Conservation (phyloP, 2,888 invertebrate genomes). For the Epirrhoe alternata region DNA sequence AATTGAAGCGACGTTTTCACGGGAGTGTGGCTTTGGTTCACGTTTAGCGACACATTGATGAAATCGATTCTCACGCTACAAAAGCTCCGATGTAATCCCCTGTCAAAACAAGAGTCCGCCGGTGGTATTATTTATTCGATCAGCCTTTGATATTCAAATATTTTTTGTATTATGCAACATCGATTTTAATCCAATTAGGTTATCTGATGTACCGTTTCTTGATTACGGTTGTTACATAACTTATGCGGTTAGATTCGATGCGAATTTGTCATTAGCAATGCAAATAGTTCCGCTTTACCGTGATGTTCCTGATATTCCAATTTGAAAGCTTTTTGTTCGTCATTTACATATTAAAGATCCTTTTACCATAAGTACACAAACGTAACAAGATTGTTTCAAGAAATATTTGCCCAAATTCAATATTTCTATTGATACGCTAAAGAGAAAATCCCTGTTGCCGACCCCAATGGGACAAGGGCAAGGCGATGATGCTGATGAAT, state of each 20-base stretch:
- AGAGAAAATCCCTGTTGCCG: no score
- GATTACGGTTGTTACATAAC: constrained; percentile 37
- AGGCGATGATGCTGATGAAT: no score
- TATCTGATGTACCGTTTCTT: constrained; percentile 31
- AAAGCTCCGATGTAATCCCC: constrained; percentile 22
- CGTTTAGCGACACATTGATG: constrained; percentile 40
- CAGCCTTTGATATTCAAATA: constrained; percentile 33
- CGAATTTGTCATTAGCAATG: constrained; percentile 38
- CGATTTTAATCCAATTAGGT: constrained; percentile 43
- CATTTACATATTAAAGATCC: constrained; percentile 4
- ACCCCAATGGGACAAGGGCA: no score
- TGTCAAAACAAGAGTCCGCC: constrained; percentile 27
- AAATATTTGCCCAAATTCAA: no score
- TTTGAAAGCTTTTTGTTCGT: constrained; percentile 14
- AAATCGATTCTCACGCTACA: constrained; percentile 40
- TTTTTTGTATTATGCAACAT: constrained; percentile 37
- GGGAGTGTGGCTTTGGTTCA: constrained; percentile 42
- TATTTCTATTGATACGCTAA: no score
- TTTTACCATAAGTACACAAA: not conserved
- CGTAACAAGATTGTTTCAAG: not conserved
- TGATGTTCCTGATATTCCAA: constrained; percentile 22
- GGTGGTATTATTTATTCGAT: constrained; percentile 8
- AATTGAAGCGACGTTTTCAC: constrained; percentile 66
- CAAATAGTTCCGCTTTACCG: constrained; percentile 33
- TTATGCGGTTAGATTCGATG: constrained; percentile 32